Evolutionary conservation across 2,113 vertebrate genomes (phyloP).

Genomic region (Callospermophilus lateralis): DNA sequence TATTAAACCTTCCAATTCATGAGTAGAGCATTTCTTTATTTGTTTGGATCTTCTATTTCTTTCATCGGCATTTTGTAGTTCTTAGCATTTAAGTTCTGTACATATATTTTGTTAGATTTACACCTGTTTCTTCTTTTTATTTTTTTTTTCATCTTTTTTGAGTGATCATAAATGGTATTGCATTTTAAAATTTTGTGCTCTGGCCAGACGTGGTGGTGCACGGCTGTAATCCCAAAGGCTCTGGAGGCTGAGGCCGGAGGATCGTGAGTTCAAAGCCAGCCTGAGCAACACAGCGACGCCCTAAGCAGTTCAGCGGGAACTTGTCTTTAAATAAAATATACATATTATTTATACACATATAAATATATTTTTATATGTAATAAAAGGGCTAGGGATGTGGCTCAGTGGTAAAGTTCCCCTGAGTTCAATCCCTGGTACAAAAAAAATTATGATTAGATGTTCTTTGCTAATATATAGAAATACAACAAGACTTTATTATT

Average conservation of each 20-base stretch:
- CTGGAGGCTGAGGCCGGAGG: too few relatives aligned
- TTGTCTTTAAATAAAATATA: too few relatives aligned
- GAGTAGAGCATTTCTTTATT: not conserved
- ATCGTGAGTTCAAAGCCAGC: too few relatives aligned
- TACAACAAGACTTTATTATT: not conserved
- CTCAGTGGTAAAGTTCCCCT: too few relatives aligned
- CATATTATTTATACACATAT: too few relatives aligned
- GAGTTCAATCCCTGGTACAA: too few relatives aligned
- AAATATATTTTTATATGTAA: too few relatives aligned
- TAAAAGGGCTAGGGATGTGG: too few relatives aligned
- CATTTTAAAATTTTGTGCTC: not conserved
- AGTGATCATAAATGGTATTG: not conserved
- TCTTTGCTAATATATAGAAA: not conserved
- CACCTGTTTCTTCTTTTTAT: not conserved
- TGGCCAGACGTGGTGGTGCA: too few relatives aligned
- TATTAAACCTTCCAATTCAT: not conserved
- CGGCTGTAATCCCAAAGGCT: too few relatives aligned
- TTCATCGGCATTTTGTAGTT: not conserved
- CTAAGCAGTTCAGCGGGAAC: too few relatives aligned
- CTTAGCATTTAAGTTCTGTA: not conserved
- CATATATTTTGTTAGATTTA: not conserved
- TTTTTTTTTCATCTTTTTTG: not conserved
- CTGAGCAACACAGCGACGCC: too few relatives aligned
- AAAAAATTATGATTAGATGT: not conserved
- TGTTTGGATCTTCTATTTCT: not conserved